These are phyloP conservation scores for Fundulus diaphanus DNA, from an alignment of 2,797 vertebrate genomes.

Conservation along the genomic window DNA sequence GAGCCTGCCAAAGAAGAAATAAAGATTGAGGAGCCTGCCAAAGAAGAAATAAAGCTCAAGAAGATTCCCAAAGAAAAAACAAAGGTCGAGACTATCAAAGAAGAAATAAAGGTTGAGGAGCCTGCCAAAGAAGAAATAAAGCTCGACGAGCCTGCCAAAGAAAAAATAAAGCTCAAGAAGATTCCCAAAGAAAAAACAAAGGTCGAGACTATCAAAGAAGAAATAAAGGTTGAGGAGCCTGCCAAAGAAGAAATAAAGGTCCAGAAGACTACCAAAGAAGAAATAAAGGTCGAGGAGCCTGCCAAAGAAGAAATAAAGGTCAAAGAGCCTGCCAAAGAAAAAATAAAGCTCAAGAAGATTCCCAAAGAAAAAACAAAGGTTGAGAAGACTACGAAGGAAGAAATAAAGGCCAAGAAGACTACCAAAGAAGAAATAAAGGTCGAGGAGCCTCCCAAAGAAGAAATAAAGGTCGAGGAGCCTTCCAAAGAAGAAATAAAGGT, in stretches of 20 bases:
- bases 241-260: background rate
- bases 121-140: background rate
- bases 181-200: background rate
- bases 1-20: background rate
- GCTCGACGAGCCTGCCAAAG: too few relatives aligned
- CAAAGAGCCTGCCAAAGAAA: background rate
- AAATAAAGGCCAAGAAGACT: background rate
- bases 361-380: background rate
- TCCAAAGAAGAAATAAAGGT: background rate
- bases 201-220: background rate
- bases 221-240: background rate
- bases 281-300: background rate
- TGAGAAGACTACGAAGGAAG: background rate
- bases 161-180: background rate
- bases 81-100: background rate
- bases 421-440: background rate
- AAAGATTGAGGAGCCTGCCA: background rate
- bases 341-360: background rate
- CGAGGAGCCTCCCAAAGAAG: rapidly evolving
- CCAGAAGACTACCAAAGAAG: background rate
- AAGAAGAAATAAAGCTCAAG: rapidly evolving
- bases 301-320: background rate
- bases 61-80: background rate
- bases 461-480: background rate
- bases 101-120: background rate